These are phyloP conservation scores for Asbolus verrucosus DNA, from an alignment of 1,140 invertebrate species.

Conservation along the genomic window DNA sequence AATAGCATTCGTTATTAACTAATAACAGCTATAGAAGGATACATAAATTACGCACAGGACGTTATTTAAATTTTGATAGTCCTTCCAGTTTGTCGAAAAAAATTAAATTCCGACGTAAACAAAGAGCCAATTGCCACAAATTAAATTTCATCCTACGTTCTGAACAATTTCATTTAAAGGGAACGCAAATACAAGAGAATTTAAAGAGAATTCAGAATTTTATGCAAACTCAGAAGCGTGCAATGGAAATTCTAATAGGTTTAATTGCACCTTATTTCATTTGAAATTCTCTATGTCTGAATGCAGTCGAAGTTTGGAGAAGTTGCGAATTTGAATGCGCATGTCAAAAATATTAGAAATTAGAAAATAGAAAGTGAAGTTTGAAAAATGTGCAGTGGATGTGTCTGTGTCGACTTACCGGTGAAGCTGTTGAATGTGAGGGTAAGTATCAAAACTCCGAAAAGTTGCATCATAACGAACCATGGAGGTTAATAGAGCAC, in stretches of 20 bases:
- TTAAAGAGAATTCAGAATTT: no score
- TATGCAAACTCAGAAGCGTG: background rate
- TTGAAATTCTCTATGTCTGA: no score
- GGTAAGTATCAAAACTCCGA: slow-evolving; percentile 29
- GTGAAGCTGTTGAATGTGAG: slow-evolving; percentile 23
- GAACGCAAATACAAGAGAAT: no score
- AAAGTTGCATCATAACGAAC: slow-evolving; percentile 37
- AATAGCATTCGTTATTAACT: background rate
- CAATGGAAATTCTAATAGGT: no score
- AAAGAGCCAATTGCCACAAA: no score
- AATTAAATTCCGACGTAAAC: no score
- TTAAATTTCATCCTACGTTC: background rate
- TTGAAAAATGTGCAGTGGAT: slow-evolving; percentile 11
- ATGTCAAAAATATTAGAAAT: background rate
- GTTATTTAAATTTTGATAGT: background rate
- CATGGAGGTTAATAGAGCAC: slow-evolving; percentile 23
- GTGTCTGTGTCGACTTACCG: slow-evolving; percentile 16
- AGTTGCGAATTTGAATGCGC: slow-evolving; percentile 8
- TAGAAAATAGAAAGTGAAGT: no score
- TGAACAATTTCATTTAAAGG: background rate
- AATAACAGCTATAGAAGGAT: background rate
- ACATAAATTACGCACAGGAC: background rate
- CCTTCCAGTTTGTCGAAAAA: no score
- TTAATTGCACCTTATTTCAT: no score
- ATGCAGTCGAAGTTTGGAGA: slow-evolving; percentile 3